Evolutionary conservation across 23 tunicate genomes (phyloP), one percentile per base, ranked within the genome.

Genomic region (Aplidium turbinatum): DNA sequence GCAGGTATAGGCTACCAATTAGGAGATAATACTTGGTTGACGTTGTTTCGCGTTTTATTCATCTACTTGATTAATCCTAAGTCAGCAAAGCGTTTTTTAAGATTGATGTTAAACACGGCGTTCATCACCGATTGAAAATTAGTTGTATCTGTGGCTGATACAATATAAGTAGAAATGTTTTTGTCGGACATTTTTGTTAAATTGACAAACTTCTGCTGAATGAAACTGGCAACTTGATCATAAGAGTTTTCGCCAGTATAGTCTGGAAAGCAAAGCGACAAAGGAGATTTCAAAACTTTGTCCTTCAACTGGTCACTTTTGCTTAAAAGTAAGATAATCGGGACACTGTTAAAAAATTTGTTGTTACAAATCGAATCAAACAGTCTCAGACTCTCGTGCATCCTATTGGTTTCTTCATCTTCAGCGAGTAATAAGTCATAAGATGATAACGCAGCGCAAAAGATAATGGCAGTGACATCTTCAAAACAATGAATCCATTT

Each of bases 401-500:
- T 92, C 28, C 98, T 72, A 48, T 92, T 92, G 18, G 90, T 92
- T 56, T 92, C 90, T 31, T 85, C 86, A 54, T 92, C 98, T 56
- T 92, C 98, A 19, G 85, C 85, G 18, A 92, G 57, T 4, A 92
- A 72, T 28, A 79, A 68, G 62, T 92, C 98, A 72, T 92, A 92
- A 3, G 81, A 92, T 11, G 98, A 92, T 63, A 92, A 52, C 9
- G 98, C 98, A 25, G 79, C 98, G 60, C 98, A 92, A 61, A 83
- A 92, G 25, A 92, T 83, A 35, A 92, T 79, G 7, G 98, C 91
- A 1, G 98, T 92, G 0, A 92, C 98, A 33, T 80, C 90, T 64
- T 92, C 83, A 57, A 92, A 92, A 47, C 98, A 92, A 34, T 92
- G 98, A 31, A 92, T 92, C 98, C 98, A 92, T 68, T 92, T 92